Base-by-base conservation (phyloP, 2,797 vertebrate species). In the Epinephelus coioides region DNA sequence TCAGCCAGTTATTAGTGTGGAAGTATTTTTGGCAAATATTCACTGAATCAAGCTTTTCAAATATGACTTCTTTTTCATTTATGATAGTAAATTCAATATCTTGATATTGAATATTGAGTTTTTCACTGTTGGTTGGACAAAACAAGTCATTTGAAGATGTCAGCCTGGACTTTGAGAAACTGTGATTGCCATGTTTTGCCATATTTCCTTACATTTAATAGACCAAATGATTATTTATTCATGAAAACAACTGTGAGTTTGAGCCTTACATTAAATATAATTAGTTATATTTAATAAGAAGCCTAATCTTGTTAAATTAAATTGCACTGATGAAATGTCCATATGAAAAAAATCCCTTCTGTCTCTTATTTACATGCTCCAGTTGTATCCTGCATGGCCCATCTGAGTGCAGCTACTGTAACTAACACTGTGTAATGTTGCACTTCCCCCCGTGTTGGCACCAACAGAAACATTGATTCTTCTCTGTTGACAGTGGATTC, bases 401-500 rank as follows among this genome's bases (percentile, higher is more conserved):
- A 38, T 66, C 55, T 66, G 72, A 66, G 59, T 51, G 71, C 69
- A 78, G 65, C 63, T 49, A 5, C 78, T 84, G 81, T 80, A 72
- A 85, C 69, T 85, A 84, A 76, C 65, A 17, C 23, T 27, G 56
- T 79, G 57, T 76, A 78, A 17, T 79, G 82, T 83, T 81, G 73
- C 65, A 75, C 72, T 54, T 56, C 46, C 79, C 53, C 63, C 50
- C 6, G 11, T 62, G 76, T 68, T 71, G 69, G 70, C 57, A 68
- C 27, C 25, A n/a, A 60, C 74, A 66, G 70, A 59, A 69, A 64
- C 83, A 60, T 46, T 61, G 76, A 86, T 71, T 81, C 15, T 11
- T 59, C 53, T 82, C 70, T 87, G 87, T 80, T 84, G 82, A 87
- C 85, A 68, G 55, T 76, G 38, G 59, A 78, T 62, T 72, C 47